Percentiles rank a stretch among this genome's conserved stretches.
phyloP scores from a whole-genome alignment of 2,113 vertebrate species.

The Spheniscus mendiculus region DNA sequence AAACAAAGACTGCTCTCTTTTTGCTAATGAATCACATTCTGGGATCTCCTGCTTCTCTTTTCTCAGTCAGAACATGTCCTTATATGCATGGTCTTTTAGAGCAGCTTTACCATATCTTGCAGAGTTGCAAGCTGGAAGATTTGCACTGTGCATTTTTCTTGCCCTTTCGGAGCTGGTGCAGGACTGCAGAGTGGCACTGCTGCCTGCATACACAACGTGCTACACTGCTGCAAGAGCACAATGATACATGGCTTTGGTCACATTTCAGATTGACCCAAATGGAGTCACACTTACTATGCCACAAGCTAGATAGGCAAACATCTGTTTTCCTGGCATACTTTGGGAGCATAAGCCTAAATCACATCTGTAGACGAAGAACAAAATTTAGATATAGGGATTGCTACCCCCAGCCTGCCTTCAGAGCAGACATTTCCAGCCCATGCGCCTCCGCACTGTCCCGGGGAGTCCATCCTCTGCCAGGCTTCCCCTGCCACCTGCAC shows the following conservation, averaged over 20 bases:
- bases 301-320: too few relatives aligned
- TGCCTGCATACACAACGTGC: rapidly evolving
- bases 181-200: neutral
- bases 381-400: rapidly evolving
- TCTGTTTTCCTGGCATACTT: rapidly evolving
- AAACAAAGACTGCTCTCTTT: constrained; percentile 63
- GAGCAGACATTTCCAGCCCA: neutral
- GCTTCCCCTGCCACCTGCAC: rapidly evolving
- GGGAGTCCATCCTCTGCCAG: neutral
- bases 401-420: neutral
- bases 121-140: neutral
- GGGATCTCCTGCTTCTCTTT: neutral
- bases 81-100: rapidly evolving
- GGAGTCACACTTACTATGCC: neutral
- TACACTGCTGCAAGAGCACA: rapidly evolving
- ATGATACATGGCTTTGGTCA: rapidly evolving
- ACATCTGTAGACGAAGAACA: rapidly evolving
- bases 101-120: neutral
- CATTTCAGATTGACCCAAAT: rapidly evolving
- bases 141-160: too few relatives aligned
- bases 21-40: constrained; percentile 38
- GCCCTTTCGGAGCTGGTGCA: neutral
- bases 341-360: neutral
- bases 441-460: rapidly evolving
- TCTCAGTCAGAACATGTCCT: neutral